Evolutionary conservation across 2,888 invertebrate species (phyloP).

Genomic region (Tachina fera): DNA sequence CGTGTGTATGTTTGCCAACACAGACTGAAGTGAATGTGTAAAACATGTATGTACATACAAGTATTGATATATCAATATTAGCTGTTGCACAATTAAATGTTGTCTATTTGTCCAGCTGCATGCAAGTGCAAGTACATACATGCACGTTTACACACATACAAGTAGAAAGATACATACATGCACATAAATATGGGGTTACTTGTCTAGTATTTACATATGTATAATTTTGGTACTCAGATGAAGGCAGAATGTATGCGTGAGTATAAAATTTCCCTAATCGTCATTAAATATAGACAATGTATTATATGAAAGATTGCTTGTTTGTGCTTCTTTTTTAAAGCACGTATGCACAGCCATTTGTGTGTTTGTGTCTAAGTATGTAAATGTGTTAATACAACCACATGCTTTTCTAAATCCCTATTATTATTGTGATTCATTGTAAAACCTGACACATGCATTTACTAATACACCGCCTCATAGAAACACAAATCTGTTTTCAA

Average conservation of each 20-base stretch:
- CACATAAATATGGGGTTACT: slow-evolving; percentile 3
- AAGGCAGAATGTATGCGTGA: slow-evolving; percentile 3
- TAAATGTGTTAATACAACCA: slow-evolving; percentile 6
- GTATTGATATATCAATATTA: slow-evolving; percentile 55
- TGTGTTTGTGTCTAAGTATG: background rate
- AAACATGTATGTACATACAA: slow-evolving; percentile 11
- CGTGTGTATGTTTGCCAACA: slow-evolving; percentile 3
- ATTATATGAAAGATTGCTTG: background rate
- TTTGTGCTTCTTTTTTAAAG: slow-evolving; percentile 8
- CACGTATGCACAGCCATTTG: background rate
- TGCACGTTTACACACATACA: background rate
- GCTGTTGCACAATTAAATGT: slow-evolving; percentile 47
- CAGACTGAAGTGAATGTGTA: slow-evolving; percentile 42
- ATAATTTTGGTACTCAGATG: background rate
- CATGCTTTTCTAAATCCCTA: slow-evolving; percentile 38
- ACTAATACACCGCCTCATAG: background rate
- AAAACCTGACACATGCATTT: slow-evolving; percentile 33
- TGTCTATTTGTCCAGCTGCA: slow-evolving; percentile 27
- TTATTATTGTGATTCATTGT: slow-evolving; percentile 40
- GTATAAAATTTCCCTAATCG: slow-evolving; percentile 40
- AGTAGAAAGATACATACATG: background rate
- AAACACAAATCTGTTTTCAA: slow-evolving; percentile 12
- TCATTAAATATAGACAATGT: slow-evolving; percentile 34
- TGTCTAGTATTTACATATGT: slow-evolving; percentile 16
- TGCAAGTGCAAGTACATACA: background rate